Percentiles rank a stretch among this genome's conserved stretches.
phyloP scores from a whole-genome alignment of 1,140 invertebrate species.

The Hylaeus anthracinus region DNA sequence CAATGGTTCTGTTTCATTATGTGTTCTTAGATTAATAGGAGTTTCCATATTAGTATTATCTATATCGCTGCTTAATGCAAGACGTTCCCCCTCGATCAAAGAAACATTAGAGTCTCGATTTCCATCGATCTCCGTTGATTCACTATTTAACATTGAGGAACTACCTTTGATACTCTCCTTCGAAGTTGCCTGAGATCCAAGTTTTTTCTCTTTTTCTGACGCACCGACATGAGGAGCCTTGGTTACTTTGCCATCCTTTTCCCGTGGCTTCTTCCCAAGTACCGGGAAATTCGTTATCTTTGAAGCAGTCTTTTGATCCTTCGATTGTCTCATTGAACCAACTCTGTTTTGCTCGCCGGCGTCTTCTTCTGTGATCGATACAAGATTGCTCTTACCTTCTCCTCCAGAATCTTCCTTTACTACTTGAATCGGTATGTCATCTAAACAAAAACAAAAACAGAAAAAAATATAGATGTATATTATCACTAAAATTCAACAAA shows the following conservation, averaged over 20 bases:
- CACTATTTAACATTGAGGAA: conserved; percentile 67
- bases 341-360: conserved; percentile 62
- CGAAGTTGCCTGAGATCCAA: conserved; percentile 61
- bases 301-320: conserved; percentile 69
- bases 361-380: conserved; percentile 76
- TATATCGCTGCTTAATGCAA: conserved; percentile 61
- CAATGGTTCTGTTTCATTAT: conserved; percentile 72
- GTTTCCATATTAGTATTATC: conserved; percentile 71
- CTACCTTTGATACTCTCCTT: conserved; percentile 71
- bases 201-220: conserved; percentile 73
- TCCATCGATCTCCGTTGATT: conserved; percentile 64
- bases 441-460: conserved; percentile 58
- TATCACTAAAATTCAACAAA: not conserved
- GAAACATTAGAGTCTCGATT: conserved; percentile 64
- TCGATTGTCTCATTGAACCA: conserved; percentile 73
- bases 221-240: conserved; percentile 69
- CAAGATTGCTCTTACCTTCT: conserved; percentile 73
- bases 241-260: conserved; percentile 69
- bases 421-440: conserved; percentile 79
- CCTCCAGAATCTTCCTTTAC: conserved; percentile 70
- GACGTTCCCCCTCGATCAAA: conserved; percentile 68
- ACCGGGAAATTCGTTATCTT: conserved; percentile 70
- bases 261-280: conserved; percentile 69
- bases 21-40: conserved; percentile 65
- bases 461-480: conserved; percentile 3